Evolutionary conservation across 2,888 invertebrate species (phyloP), one percentile per base, ranked within the genome.

Genomic region (Pseudanteris insignis): DNA sequence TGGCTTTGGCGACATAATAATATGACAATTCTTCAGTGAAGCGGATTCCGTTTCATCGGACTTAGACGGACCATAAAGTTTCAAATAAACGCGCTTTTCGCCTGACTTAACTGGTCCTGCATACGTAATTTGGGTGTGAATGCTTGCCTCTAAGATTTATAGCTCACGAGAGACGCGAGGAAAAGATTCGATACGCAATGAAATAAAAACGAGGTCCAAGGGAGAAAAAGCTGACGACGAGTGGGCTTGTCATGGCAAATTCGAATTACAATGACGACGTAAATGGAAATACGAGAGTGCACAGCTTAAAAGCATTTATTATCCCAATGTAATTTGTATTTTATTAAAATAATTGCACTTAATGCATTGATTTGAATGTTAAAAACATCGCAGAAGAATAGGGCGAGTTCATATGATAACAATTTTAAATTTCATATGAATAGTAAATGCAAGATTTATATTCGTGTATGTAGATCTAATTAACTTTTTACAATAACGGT

Each of bases 81-180:
- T n/a, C 32, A 43, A 63, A 59, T 54, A 55, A 59, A 30, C 46
- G 54, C 50, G 54, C 50, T 55, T 63, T 53, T 50, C 43, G 46
- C 46, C 18, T 37, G 54, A 50, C 54, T 55, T 58, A 48, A 63
- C 53, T 54, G 43, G 55, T 55, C 46, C 63, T 38, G 55, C 58
- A 63, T 59, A 63, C 58, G 54, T 63, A 54, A 59, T 61, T 61
- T 55, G 46, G 29, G 30, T 36, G 34, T 34, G 44, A 63, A 51
- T 46, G 57, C 38, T 40, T 40, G 25, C 43, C 40, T 21, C 34
- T 14, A 41, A 55, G 55, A 59, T 63, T 63, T 59, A 63, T 54
- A 24, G 46, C 32, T 36, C 33, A 36, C 48, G 13, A 32, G 53
- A 38, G 43, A 43, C 32, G 36, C 29, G 43, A 34, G 34, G 38